Evolutionary conservation across 1,140 invertebrate species (phyloP).

Genomic region (Ceratina japonica): DNA sequence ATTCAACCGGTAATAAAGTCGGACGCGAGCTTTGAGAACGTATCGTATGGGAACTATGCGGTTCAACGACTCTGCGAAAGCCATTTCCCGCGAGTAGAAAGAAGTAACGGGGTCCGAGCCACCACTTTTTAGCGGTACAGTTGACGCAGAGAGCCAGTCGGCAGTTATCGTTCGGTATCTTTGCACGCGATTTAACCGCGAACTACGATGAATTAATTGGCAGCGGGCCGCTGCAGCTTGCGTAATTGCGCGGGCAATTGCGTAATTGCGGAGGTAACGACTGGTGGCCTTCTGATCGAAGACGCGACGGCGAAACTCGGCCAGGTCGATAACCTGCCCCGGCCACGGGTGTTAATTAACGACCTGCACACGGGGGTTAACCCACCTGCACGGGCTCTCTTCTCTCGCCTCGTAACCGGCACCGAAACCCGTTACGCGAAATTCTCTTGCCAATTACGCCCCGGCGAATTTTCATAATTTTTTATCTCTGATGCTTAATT

Average conservation of each 20-base stretch:
- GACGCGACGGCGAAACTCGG: conserved; percentile 39
- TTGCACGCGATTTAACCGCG: conserved; percentile 9
- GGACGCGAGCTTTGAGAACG: neutral
- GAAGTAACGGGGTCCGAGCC: neutral
- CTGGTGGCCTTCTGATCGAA: conserved; percentile 44
- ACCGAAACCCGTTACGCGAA: conserved; percentile 15
- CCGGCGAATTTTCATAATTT: conserved; percentile 15
- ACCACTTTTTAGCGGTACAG: neutral
- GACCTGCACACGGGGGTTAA: conserved; percentile 5
- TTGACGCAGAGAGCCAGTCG: neutral
- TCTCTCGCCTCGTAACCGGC: neutral
- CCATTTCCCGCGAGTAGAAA: neutral
- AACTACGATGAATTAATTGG: conserved; percentile 22
- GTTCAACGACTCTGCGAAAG: neutral
- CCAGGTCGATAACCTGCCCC: conserved; percentile 41
- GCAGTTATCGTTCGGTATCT: neutral
- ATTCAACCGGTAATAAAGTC: neutral
- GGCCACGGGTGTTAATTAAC: conserved; percentile 34
- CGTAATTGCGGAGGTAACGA: conserved; percentile 39
- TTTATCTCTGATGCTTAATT: conserved; percentile 17
- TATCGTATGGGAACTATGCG: neutral
- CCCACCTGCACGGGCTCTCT: neutral
- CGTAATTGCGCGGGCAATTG: conserved; percentile 34
- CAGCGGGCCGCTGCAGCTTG: neutral
- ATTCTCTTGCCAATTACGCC: conserved; percentile 18